phyloP scores from a whole-genome alignment of 2,113 vertebrate genomes.

The Callaeas wilsoni region DNA sequence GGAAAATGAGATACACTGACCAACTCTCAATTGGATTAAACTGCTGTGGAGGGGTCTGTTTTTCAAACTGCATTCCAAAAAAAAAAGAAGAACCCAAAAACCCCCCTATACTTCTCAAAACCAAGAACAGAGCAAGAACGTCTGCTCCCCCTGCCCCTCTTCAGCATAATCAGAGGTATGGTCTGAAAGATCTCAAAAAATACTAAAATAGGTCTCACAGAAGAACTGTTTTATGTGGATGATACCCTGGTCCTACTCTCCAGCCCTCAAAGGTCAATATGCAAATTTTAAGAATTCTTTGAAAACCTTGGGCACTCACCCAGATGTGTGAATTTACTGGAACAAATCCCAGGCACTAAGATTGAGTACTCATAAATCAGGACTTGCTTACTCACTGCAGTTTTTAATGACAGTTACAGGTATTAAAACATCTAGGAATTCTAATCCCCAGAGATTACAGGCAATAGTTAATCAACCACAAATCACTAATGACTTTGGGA shows the following conservation, averaged over 20 bases:
- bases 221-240: neutral
- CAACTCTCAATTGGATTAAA: neutral
- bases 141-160: neutral
- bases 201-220: neutral
- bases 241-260: neutral
- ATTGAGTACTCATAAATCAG: neutral
- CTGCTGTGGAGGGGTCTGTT: neutral
- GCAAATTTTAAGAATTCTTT: neutral
- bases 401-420: neutral
- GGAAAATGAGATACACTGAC: neutral
- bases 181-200: neutral
- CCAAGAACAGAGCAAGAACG: neutral
- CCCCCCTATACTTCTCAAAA: neutral
- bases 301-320: neutral
- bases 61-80: neutral
- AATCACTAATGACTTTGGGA: neutral
- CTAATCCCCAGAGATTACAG: neutral
- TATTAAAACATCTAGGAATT: neutral
- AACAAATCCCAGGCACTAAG: neutral
- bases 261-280: neutral
- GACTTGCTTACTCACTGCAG: neutral
- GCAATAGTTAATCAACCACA: neutral
- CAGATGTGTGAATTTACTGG: neutral
- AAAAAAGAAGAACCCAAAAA: too few species aligned
- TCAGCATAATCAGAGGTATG: neutral